Conservation (phyloP, 2,888 invertebrate genomes). For the Malthinus seriepunctatus region DNA sequence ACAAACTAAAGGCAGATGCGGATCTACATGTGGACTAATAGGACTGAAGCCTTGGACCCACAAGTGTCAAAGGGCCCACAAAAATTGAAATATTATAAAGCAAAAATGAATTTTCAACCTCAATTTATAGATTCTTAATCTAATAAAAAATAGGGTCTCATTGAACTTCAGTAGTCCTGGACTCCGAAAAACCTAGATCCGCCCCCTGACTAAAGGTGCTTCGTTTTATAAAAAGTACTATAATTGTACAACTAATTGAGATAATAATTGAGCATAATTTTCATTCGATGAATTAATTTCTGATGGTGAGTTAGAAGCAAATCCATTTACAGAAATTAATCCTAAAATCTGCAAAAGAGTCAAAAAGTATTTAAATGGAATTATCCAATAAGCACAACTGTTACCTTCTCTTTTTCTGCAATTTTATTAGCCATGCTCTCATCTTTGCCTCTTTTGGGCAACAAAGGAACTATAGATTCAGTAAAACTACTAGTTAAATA, state of each 20-base stretch:
- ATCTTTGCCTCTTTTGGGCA: conserved; percentile 35
- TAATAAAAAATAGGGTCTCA: too few species aligned
- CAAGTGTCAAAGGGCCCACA: too few species aligned
- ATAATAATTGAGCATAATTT: conserved; percentile 3
- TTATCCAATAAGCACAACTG: not conserved
- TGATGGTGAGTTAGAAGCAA: not conserved
- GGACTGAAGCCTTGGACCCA: too few species aligned
- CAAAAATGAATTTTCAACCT: too few species aligned
- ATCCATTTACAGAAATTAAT: not conserved
- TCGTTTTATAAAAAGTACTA: not conserved
- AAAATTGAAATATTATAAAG: too few species aligned
- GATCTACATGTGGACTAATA: too few species aligned
- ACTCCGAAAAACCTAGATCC: too few species aligned
- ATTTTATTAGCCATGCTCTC: conserved; percentile 26
- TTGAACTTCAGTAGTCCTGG: too few species aligned
- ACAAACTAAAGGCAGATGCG: too few species aligned
- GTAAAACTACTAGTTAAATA: conserved; percentile 51
- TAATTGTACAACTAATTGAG: conserved; percentile 3
- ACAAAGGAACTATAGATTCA: conserved; percentile 51
- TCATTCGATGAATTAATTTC: not conserved
- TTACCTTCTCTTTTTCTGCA: conserved; percentile 34
- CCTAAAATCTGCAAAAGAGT: not conserved
- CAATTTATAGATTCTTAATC: too few species aligned
- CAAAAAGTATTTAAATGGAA: not conserved
- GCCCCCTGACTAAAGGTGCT: too few species aligned